Evolutionary conservation across 1,140 invertebrate genomes (phyloP), one percentile per base, ranked within the genome.

Genomic region (Cotesia vestalis): DNA sequence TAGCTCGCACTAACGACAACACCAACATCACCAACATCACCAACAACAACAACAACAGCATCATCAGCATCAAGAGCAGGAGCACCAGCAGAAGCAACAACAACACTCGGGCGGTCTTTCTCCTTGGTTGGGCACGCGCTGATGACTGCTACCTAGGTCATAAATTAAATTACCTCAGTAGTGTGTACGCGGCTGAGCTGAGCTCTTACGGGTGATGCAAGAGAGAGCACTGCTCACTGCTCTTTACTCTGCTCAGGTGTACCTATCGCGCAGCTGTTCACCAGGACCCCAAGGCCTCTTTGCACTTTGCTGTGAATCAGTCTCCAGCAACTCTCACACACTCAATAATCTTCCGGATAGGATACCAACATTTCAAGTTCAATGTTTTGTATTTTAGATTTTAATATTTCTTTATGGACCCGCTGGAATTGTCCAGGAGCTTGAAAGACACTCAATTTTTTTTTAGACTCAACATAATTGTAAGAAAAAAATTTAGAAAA

Each of bases 141-240:
- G 72, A 77, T 74, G 74, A 77, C 72, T 73, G 71, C 74, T 73
- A 75, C 74, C 71, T 72, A 46, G 76, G 67, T 71, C 74, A 74
- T 77, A 75, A 77, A 77, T 75, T 75, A 73, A 77, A 76, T 78
- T 78, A 78, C 75, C 72, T 72, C 70, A 52, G 40, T 46, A 46
- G 71, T 69, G 67, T 67, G 11, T 68, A 67, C 63, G 57, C 46
- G 71, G 66, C 40, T 59, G 4, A 63, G 66, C 40, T 59, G 4
- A 60, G 66, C 66, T 62, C 60, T 40, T 46, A 46, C 40, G 40
- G 40, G 40, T 46, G 40, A 46, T 46, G 40, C 40, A 36, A 62
- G 57, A 52, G 20, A 20, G 20, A n/a, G 55, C 55, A 59, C 38
- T 11, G 52, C 20, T 38, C 11, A 40, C 57, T 64, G 27, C 27